Evolutionary conservation across 2,113 vertebrate genomes (phyloP).

Genomic region (Hippocampus guttulatus): DNA sequence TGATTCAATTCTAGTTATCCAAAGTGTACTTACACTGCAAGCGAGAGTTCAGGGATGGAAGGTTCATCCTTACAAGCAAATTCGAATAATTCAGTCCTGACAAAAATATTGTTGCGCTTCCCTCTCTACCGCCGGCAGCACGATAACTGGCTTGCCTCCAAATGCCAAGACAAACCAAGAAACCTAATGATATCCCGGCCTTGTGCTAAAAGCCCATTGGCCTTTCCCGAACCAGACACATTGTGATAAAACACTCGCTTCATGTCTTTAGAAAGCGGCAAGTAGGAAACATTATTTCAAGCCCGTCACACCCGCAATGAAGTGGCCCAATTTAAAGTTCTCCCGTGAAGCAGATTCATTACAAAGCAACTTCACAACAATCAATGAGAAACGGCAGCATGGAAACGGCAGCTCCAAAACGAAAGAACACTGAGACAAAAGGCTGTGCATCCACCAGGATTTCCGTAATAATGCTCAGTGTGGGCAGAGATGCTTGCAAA

Average conservation of each 20-base stretch:
- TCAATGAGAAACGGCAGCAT: neutral
- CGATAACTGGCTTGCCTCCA: neutral
- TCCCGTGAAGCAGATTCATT: conserved; percentile 2
- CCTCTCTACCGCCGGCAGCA: neutral
- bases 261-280: neutral
- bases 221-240: neutral
- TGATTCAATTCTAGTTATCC: neutral
- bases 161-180: no score
- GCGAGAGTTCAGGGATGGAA: neutral
- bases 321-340: conserved; percentile 1
- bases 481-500: conserved; percentile 1
- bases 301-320: neutral
- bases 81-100: neutral
- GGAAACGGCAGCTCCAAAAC: neutral
- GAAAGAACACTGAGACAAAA: neutral
- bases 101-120: neutral
- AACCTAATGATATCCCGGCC: neutral
- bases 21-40: neutral
- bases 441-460: neutral
- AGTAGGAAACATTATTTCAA: conserved; percentile 3
- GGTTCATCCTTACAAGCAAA: neutral
- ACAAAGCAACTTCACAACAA: conserved; percentile 7
- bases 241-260: neutral
- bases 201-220: neutral
- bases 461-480: neutral